Evolutionary conservation across 2,797 vertebrate genomes (phyloP), one percentile per base, ranked within the genome.

Genomic region (Melanotaenia trifasciata): DNA sequence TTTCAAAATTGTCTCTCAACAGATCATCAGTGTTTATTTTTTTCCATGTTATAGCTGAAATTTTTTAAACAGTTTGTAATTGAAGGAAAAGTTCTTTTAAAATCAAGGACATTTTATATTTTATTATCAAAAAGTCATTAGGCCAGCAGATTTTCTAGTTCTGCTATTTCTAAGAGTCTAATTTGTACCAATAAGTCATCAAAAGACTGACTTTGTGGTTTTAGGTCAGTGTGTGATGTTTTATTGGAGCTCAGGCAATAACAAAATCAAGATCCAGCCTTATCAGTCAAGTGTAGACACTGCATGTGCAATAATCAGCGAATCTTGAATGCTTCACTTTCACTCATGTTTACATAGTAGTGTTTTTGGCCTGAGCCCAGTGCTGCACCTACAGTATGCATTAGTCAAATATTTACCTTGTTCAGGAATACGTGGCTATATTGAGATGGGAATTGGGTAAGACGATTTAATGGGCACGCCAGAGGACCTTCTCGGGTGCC

Each of bases 331-430:
- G 90, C 81, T 84, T 77, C 80, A 86, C 90, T 94, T 93, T 94
- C 86, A 92, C 80, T 76, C 62, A 0, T 85, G 83, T 87, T 91
- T 91, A 90, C 77, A 87, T 77, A 89, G 88, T 79, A 88, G 84
- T 78, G 87, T 80, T 93, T 87, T 92, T 95, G 94, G 94, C 94
- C 74, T 5, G 10, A 58, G 63, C 84, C 92, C 94, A 94, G 86
- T 53, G 71, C 91, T 88, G 87, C 90, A 94, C 92, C 91, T 94
- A 90, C 92, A 92, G 90, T 84, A 90, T 90, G 89, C 86, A 94
- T 91, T 92, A 90, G 90, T 90, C 93, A 95, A 95, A 96, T 96
- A 95, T 95, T 95, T 94, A 93, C 92, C 92, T 91, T 94, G 90
- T 93, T 92, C 88, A 87, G 84, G 93, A 94, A 93, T 92, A 91